These are phyloP conservation scores for Chaenocephalus aceratus DNA, from an alignment of 2,113 vertebrate genomes.

Conservation along the genomic window DNA sequence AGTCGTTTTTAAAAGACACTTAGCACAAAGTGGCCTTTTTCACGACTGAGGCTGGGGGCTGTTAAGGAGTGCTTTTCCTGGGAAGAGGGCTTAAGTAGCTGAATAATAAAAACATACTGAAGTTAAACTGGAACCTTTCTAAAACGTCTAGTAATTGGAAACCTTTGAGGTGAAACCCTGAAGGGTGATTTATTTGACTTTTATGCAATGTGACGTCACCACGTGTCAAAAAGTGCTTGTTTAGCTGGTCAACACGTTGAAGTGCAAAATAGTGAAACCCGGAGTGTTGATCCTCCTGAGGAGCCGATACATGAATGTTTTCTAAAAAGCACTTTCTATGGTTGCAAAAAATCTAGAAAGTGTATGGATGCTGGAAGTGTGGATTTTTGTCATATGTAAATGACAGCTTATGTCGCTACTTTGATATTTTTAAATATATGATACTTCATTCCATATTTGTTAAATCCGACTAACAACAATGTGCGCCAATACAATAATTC, in stretches of 20 bases:
- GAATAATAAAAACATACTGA: neutral
- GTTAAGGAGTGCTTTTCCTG: conserved; percentile 38
- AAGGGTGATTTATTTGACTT: neutral
- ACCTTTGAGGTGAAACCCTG: neutral
- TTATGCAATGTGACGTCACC: neutral
- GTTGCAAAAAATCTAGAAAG: no score
- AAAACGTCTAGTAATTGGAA: neutral
- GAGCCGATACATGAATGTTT: no score
- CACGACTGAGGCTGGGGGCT: conserved; percentile 21
- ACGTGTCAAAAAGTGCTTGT: neutral
- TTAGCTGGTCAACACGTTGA: neutral
- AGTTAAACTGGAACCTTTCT: neutral
- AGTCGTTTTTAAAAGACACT: conserved; percentile 59
- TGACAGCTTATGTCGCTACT: neutral
- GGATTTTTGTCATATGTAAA: no score
- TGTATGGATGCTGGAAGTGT: no score
- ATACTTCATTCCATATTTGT: neutral
- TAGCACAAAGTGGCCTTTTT: conserved; percentile 57
- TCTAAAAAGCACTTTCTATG: no score
- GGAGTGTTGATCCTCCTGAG: no score
- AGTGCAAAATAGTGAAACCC: no score
- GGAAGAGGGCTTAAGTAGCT: neutral
- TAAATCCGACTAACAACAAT: neutral
- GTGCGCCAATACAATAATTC: neutral
- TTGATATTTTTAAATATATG: neutral